Evolutionary conservation across 2,888 invertebrate species (phyloP).

Genomic region (Liposcelis brunnea): DNA sequence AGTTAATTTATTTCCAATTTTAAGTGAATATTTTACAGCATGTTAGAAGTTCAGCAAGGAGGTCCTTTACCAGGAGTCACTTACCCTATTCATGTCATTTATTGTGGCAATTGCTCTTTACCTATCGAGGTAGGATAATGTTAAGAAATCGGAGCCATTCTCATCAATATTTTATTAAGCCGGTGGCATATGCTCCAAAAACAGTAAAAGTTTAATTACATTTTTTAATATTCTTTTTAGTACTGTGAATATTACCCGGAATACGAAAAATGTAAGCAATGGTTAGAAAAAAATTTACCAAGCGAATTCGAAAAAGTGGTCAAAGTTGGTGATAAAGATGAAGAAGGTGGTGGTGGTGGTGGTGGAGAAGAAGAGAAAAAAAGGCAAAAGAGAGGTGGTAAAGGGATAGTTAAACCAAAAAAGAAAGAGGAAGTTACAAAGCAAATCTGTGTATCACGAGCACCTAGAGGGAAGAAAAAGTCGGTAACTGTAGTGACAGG

Average conservation of each 20-base stretch:
- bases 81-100: conserved; percentile 70
- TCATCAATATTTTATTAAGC: conserved; percentile 4
- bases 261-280: conserved; percentile 91
- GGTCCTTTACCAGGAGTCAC: conserved; percentile 53
- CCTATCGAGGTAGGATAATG: conserved; percentile 58
- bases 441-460: conserved; percentile 58
- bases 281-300: conserved; percentile 89
- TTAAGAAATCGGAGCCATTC: conserved; percentile 5
- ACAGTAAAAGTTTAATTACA: conserved; percentile 10
- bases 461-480: conserved; percentile 96
- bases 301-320: conserved; percentile 75
- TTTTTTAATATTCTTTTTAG: conserved; percentile 29
- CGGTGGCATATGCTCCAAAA: conserved; percentile 7
- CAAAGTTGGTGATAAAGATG: conserved; percentile 40
- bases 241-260: conserved; percentile 98
- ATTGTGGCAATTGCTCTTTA: conserved; percentile 88
- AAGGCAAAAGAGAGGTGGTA: conserved; percentile 90
- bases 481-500: conserved; percentile 96
- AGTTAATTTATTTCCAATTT: no score
- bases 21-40: neutral
- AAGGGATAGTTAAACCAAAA: conserved; percentile 87
- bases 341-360: conserved; percentile 43
- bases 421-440: conserved; percentile 86
- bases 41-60: conserved; percentile 31
- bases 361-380: conserved; percentile 85